Conservation (phyloP, 2,113 vertebrate genomes). For the Aegotheles bennettii region DNA sequence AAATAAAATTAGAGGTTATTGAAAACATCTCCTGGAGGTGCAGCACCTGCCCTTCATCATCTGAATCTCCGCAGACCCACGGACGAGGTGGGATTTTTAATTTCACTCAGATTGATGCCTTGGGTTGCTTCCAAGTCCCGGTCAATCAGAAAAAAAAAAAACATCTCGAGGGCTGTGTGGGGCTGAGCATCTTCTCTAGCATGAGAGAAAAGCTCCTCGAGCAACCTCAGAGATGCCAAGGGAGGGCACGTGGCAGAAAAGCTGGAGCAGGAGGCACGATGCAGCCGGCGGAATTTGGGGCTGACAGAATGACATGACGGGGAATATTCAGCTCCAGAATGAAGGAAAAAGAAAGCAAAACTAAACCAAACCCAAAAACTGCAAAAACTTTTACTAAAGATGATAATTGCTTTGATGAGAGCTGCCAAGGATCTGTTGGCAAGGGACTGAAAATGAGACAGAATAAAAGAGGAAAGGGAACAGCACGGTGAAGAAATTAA, state of each 20-base stretch:
- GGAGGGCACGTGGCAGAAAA: background rate
- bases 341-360: background rate
- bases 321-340: background rate
- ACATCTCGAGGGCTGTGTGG: background rate
- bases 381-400: background rate
- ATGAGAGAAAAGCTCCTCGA: background rate
- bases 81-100: background rate
- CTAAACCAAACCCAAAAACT: background rate
- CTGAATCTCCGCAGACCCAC: background rate
- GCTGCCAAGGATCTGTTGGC: constrained; percentile 28
- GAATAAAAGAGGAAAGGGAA: constrained; percentile 15
- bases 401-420: constrained; percentile 25
- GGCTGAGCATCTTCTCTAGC: background rate
- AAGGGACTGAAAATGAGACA: background rate
- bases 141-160: background rate
- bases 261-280: background rate
- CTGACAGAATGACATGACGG: background rate
- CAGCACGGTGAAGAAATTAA: background rate
- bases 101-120: background rate
- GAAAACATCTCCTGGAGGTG: background rate
- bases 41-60: background rate
- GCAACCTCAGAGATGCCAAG: background rate
- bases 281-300: background rate
- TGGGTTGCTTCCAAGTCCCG: background rate
- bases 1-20: background rate